Evolutionary conservation across 2,888 invertebrate genomes (phyloP).

Genomic region (Ichneumoninae sp.): DNA sequence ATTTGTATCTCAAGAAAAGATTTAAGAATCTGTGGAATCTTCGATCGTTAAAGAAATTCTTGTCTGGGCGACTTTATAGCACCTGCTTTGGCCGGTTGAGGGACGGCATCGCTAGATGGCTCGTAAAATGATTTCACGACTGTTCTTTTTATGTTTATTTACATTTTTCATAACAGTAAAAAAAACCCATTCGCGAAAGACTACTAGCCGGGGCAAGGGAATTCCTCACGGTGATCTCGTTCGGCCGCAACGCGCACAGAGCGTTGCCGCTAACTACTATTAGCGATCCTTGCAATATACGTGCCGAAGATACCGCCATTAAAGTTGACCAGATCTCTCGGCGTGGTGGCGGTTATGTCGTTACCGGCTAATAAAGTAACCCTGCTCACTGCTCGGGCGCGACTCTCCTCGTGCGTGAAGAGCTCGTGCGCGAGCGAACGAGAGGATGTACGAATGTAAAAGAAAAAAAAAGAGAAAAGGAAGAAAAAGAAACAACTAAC

Average conservation of each 20-base stretch:
- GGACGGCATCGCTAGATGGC: constrained; percentile 35
- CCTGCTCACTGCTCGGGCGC: constrained; percentile 50
- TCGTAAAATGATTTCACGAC: constrained; percentile 57
- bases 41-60: constrained; percentile 53
- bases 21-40: constrained; percentile 31
- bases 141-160: constrained; percentile 38
- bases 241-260: background rate
- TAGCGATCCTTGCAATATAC: constrained; percentile 11
- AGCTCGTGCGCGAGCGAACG: constrained; percentile 40
- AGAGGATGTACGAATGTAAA: constrained; percentile 19
- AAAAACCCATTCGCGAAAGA: background rate
- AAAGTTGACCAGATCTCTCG: constrained; percentile 44
- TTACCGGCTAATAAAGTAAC: constrained; percentile 64
- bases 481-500: constrained; percentile 41
- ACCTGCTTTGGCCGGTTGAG: constrained; percentile 42
- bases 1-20: constrained; percentile 10
- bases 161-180: constrained; percentile 35
- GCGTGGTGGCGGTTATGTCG: constrained; percentile 53
- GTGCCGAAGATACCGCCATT: constrained; percentile 31
- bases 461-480: constrained; percentile 19
- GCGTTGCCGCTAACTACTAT: constrained; percentile 3
- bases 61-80: constrained; percentile 40
- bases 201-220: background rate
- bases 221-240: background rate
- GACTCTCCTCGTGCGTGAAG: constrained; percentile 46